These are phyloP conservation scores for Pseudococcus viburni DNA, from an alignment of 2,888 invertebrate species.

Conservation along the genomic window DNA sequence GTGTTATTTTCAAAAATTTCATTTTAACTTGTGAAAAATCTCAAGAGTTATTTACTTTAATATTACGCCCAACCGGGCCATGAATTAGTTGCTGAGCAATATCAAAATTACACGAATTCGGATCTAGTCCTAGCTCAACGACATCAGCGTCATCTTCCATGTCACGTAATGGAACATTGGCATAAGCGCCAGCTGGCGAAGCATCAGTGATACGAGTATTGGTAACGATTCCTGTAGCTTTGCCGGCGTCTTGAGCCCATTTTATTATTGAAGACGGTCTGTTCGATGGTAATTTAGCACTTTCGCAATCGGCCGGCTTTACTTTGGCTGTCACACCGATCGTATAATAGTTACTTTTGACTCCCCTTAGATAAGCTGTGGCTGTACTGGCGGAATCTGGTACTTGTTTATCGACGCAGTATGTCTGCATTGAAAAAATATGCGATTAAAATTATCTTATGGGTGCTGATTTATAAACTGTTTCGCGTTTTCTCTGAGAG, in stretches of 20 bases:
- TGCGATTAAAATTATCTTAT: no score
- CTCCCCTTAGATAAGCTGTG: constrained; percentile 81
- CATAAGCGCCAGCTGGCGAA: constrained; percentile 82
- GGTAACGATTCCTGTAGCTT: constrained; percentile 87
- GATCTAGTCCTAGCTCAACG: constrained; percentile 73
- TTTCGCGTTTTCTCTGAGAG: no score
- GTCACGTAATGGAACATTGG: constrained; percentile 80
- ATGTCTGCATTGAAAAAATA: constrained; percentile 67
- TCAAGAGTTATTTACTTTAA: constrained; percentile 75
- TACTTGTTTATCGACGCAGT: constrained; percentile 76
- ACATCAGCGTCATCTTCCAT: constrained; percentile 82
- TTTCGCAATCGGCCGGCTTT: constrained; percentile 71
- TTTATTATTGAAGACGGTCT: constrained; percentile 77
- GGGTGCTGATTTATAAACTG: no score
- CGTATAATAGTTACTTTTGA: constrained; percentile 80
- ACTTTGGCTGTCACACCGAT: constrained; percentile 76
- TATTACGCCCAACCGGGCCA: constrained; percentile 77
- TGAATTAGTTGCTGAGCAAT: constrained; percentile 82
- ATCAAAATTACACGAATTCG: constrained; percentile 76
- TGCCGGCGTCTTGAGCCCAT: constrained; percentile 83
- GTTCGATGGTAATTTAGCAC: constrained; percentile 57
- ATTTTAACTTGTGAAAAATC: neutral
- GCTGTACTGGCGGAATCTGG: constrained; percentile 84
- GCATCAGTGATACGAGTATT: constrained; percentile 88
- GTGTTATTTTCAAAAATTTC: neutral